Evolutionary conservation across 2,797 vertebrate genomes (phyloP), one percentile per base, ranked within the genome.

Genomic region (Ficedula albicollis): DNA sequence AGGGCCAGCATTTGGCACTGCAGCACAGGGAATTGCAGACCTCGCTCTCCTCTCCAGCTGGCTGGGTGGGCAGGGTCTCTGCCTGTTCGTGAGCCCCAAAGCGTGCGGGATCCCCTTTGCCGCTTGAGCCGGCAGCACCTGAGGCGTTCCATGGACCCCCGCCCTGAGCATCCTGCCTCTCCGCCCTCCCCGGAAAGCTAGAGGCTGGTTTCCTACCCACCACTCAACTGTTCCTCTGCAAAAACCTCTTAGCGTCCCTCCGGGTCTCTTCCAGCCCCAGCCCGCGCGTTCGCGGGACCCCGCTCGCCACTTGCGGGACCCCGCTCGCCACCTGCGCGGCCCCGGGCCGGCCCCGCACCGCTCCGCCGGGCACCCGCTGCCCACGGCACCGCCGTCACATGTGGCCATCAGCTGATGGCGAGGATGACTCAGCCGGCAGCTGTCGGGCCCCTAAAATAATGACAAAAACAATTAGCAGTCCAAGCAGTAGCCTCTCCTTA

Each of bases 401-500:
- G 98, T 95, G 38, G 97, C 97, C 93, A 81, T 99, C 98, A 99
- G 98, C 98, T 99, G 98, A 98, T 97, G 97, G 97, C 95, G 98
- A 98, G 98, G 97, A 98, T 98, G 98, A 98, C 98, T 98, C 98
- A 98, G 98, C 98, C 97, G 94, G 98, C 99, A 99, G 99, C 99
- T 99, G 99, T 98, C 98, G 98, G 98, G 98, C 98, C 97, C 98
- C 98, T 98, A 98, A 98, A 98, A 99, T 99, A 99, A 99, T 98
- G 98, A 98, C 98, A 98, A 98, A 98, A 99, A 98, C 98, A 99
- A 99, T 99, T 99, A 98, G 98, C 98, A 98, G 98, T 98, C 98
- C 98, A 98, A 99, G 98, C 99, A 98, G 98, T 99, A 98, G 98
- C 98, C 98, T 98, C 98, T 96, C 98, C 98, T 99, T 99, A 99